Base-by-base conservation (phyloP, 37 sponge, comb jelly and placozoan genomes). In the Haliclona indistincta region DNA sequence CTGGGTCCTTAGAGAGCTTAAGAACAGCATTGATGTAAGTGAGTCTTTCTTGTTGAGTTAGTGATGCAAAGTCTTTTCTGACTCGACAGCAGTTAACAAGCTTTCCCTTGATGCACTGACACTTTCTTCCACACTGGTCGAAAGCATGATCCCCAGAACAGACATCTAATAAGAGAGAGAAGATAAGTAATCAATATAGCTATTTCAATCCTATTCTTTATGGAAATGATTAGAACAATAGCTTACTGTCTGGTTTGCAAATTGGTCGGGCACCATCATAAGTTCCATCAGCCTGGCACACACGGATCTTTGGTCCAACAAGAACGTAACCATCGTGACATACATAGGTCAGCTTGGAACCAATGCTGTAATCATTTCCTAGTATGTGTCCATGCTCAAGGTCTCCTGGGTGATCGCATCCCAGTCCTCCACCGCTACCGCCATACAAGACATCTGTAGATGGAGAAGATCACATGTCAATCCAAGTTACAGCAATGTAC, bases 1-100 rank as follows among this genome's bases (percentile, higher is more conserved):
- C 40, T 4, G 91, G 79, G 35, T 85, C 78, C 5, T 63, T 68
- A 4, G 79, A 67, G 17, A 86, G 64, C 2, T 42, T 56, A 25
- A 77, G 38, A 47, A 85, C 83, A 41, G 83, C 71, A n/a, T 81
- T 56, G 56, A 91, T 73, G 79, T 85, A 91, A 0, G 54, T 47
- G 10, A 35, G 56, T 33, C 64, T 81, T 28, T 91, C 91, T n/a
- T 39, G 54, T 4, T n/a, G 2, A 17, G 34, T 69, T 3, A 85
- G 65, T 25, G 65, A 71, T 29, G 51, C 73, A 55, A 71, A 91
- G 65, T 91, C 91, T 11, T 62, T 56, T 34, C 91, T 45, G 15
- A 91, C 44, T 29, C 86, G 42, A 25, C 79, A 78, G 55, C 91
- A 91, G 43, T 73, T 56, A 19, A 67, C 35, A 6, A 82, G 63